phyloP scores from a whole-genome alignment of 1,140 invertebrate species.

The Bombus ignitus region DNA sequence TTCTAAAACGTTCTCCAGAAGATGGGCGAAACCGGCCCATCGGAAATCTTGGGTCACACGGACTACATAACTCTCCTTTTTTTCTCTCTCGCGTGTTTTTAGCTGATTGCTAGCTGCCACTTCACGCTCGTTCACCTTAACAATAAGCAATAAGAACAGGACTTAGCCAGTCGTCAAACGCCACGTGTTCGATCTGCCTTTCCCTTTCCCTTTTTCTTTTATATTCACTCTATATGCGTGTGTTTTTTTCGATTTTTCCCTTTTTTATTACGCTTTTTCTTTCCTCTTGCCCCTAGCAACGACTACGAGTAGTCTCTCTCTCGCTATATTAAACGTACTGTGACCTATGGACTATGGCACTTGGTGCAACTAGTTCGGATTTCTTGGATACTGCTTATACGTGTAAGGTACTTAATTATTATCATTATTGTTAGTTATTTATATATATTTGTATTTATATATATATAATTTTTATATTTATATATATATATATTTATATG shows the following conservation, averaged over 20 bases:
- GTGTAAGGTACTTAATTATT: slow-evolving; percentile 66
- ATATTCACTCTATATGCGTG: background rate
- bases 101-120: background rate
- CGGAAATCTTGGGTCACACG: slow-evolving; percentile 47
- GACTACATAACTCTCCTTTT: slow-evolving; percentile 10
- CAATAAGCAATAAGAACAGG: slow-evolving; percentile 40
- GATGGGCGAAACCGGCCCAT: slow-evolving; percentile 39
- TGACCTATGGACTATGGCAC: slow-evolving; percentile 74
- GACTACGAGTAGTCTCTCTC: slow-evolving; percentile 37
- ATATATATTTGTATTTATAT: slow-evolving; percentile 26
- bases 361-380: slow-evolving; percentile 72
- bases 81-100: slow-evolving; percentile 1
- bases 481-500: slow-evolving; percentile 43
- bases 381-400: slow-evolving; percentile 65
- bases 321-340: slow-evolving; percentile 57
- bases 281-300: slow-evolving; percentile 24
- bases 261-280: slow-evolving; percentile 18
- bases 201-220: background rate
- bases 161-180: slow-evolving; percentile 21
- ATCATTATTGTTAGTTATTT: slow-evolving; percentile 56
- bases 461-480: slow-evolving; percentile 12
- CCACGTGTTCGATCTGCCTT: slow-evolving; percentile 28
- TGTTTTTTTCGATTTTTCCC: slow-evolving; percentile 20
- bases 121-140: slow-evolving; percentile 35
- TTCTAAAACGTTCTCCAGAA: slow-evolving; percentile 42